Base-by-base conservation (phyloP, 2,113 vertebrate species). In the Micromys minutus region DNA sequence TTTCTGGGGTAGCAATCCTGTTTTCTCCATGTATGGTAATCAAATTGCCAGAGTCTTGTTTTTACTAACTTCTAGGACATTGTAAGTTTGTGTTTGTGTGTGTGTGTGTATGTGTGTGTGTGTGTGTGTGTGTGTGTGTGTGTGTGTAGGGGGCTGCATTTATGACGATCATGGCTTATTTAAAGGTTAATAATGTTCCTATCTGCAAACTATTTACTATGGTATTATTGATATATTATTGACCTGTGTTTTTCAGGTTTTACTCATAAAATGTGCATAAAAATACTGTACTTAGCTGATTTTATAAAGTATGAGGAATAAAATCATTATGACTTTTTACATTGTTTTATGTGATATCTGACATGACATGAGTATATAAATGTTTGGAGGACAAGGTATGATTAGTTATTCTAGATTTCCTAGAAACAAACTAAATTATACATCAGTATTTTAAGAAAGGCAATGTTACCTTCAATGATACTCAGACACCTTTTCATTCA, bases 361-460 rank as follows among this genome's bases (percentile, higher is more conserved):
- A 1, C 36, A 88, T 39, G 83, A 3, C 84, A 57, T 7, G 90
- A 84, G 4, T 52, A 45, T n/a, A 79, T 61, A 61, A 67, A 5
- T 72, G 29, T 76, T 90, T 89, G 36, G 55, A 39, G 3, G n/a
- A 77, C 87, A 85, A 81, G 86, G 36, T 72, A 12, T 80, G 17
- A 55, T 71, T 89, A 88, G 84, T 42, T 93, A 36, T 63, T 96
- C 84, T 65, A 72, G n/a, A 47, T 89, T 24, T 36, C 36, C 29
- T 86, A 83, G 22, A 71, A 31, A 6, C 90, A 80, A 80, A 93
- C 89, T 92, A 93, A 15, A 29, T 57, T 80, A 94, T 11, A 45
- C 36, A 61, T 67, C 29, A 93, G 42, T 75, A 74, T 87, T 87
- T 94, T 21, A 85, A 63, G 50, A 85, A 88, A 92, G 31, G 10